These are phyloP conservation scores for Atta colombica DNA, from an alignment of 1,140 invertebrate species.

Conservation along the genomic window DNA sequence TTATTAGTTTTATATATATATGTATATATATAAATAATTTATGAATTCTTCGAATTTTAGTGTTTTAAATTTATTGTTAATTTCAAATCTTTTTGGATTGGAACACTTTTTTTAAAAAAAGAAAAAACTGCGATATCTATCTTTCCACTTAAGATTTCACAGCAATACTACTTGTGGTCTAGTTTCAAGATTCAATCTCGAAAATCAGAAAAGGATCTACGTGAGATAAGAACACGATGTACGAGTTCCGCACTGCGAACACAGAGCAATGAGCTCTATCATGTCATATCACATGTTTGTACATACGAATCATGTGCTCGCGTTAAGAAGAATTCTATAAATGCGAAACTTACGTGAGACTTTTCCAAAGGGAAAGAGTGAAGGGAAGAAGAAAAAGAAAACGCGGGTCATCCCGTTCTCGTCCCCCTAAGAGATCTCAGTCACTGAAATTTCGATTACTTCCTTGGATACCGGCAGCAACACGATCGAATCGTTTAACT, in stretches of 20 bases:
- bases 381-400: background rate
- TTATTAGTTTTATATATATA: too few species aligned
- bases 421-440: slow-evolving; percentile 23
- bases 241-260: slow-evolving; percentile 46
- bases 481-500: slow-evolving; percentile 18
- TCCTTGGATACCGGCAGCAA: background rate
- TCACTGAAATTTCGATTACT: slow-evolving; percentile 17
- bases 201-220: background rate
- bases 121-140: background rate
- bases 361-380: background rate
- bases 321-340: slow-evolving; percentile 49
- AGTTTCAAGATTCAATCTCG: background rate
- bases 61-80: background rate
- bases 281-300: slow-evolving; percentile 47
- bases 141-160: background rate
- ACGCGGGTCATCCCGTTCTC: slow-evolving; percentile 11
- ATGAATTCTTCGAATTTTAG: background rate
- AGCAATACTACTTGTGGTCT: background rate
- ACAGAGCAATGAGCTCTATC: slow-evolving; percentile 34
- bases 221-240: slow-evolving; percentile 25
- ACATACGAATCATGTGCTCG: slow-evolving; percentile 58
- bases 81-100: background rate
- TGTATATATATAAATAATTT: background rate
- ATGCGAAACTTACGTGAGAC: slow-evolving; percentile 32
- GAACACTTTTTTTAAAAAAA: background rate